Conservation (phyloP, 2,888 invertebrate species). For the Andrena minutula region DNA sequence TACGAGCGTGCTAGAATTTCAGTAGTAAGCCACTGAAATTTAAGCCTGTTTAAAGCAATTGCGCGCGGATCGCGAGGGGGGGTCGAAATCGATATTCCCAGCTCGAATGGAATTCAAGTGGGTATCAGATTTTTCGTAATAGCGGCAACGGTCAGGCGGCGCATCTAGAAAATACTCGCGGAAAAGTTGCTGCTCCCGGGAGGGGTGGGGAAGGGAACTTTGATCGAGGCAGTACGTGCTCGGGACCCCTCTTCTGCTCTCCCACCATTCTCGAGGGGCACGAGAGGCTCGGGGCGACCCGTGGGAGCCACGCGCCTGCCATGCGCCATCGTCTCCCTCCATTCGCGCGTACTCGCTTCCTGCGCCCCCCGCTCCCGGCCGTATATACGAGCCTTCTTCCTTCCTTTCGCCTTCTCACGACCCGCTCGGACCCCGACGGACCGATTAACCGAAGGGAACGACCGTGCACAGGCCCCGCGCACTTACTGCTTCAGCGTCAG, state of each 20-base stretch:
- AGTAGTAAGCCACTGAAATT: no score
- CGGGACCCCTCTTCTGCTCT: constrained; percentile 11
- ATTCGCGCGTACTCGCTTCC: constrained; percentile 37
- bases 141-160: background rate
- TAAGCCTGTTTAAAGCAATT: no score
- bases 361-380: constrained; percentile 9
- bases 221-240: constrained; percentile 32
- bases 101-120: background rate
- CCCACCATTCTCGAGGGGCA: constrained; percentile 50
- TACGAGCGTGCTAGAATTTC: no score
- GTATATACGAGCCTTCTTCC: constrained; percentile 24
- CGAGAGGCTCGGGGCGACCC: constrained; percentile 74
- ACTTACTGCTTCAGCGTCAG: constrained; percentile 27
- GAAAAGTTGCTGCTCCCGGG: constrained; percentile 20
- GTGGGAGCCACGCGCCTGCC: constrained; percentile 83
- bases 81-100: background rate
- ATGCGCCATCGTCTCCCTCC: constrained; percentile 77
- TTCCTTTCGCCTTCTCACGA: constrained; percentile 59
- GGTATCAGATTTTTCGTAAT: constrained; percentile 13
- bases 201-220: constrained; percentile 15
- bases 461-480: constrained; percentile 4
- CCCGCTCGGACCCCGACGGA: constrained; percentile 45
- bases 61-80: no score
- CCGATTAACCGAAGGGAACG: constrained; percentile 31
- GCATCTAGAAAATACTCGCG: constrained; percentile 9